A percentile compares a stretch with the other conserved stretches of the same genome.
Evolutionary conservation across 1,140 invertebrate genomes (phyloP).

Genomic region (Ceratoteleas bidentatus): DNA sequence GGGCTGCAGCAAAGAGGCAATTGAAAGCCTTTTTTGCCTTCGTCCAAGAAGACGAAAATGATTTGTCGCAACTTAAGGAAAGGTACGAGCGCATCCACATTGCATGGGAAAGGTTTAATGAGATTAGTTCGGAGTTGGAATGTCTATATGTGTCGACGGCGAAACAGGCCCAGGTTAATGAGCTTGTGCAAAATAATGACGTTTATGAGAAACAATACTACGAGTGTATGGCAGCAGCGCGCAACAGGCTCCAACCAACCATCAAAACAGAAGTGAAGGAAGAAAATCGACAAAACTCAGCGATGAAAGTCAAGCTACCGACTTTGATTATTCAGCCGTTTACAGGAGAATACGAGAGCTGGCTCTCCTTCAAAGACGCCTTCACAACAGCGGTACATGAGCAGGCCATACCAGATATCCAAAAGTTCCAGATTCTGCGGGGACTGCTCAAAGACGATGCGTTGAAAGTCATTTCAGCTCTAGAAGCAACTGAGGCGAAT

Average conservation of each 20-base stretch:
- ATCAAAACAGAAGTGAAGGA: not conserved
- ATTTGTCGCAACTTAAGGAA: conserved; percentile 4
- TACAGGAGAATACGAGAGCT: no score
- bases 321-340: no score
- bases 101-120: no score
- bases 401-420: not conserved
- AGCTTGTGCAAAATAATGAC: conserved; percentile 7
- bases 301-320: not conserved
- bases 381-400: no score
- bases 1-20: no score
- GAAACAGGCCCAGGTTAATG: no score
- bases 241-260: not conserved
- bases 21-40: no score
- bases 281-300: not conserved
- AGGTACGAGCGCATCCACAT: no score
- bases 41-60: not conserved
- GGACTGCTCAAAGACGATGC: conserved; percentile 17
- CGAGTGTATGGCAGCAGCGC: not conserved
- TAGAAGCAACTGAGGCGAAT: conserved; percentile 13
- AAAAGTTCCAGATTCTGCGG: conserved; percentile 21
- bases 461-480: conserved; percentile 1
- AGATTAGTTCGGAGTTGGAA: not conserved
- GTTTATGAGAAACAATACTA: conserved; percentile 9
- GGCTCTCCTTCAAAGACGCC: no score
- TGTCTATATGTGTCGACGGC: no score